Evolutionary conservation across 2,113 vertebrate genomes (phyloP).

Genomic region (Platichthys stellatus): DNA sequence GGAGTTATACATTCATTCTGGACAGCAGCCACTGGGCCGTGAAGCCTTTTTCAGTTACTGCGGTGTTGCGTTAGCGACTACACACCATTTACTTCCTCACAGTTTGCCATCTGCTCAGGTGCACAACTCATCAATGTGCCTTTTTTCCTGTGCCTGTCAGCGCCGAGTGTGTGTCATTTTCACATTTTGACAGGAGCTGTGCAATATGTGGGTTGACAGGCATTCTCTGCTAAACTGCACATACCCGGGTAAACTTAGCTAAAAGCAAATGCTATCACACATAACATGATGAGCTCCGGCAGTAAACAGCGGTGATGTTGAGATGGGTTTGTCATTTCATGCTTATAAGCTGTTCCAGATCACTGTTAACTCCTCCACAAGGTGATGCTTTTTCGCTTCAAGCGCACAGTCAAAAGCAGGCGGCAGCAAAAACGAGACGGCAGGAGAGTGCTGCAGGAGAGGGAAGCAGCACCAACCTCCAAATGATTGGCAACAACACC

Average conservation of each 20-base stretch:
- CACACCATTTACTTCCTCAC: slow-evolving; percentile 36
- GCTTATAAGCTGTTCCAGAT: slow-evolving; percentile 39
- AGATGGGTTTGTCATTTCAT: slow-evolving; percentile 24
- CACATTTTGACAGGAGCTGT: slow-evolving; percentile 11
- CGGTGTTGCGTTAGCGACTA: slow-evolving; percentile 30
- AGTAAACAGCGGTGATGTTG: slow-evolving; percentile 27
- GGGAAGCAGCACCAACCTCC: slow-evolving; percentile 24
- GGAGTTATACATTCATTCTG: slow-evolving; percentile 38
- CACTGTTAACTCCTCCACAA: slow-evolving; percentile 22
- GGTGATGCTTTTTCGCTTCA: slow-evolving; percentile 20
- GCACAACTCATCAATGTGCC: slow-evolving; percentile 14
- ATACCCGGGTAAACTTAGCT: neutral
- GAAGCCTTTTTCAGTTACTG: slow-evolving; percentile 46
- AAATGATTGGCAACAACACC: slow-evolving; percentile 43
- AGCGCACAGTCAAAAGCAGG: slow-evolving; percentile 28
- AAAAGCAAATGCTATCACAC: slow-evolving; percentile 15
- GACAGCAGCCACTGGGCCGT: slow-evolving; percentile 31
- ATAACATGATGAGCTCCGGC: slow-evolving; percentile 27
- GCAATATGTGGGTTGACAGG: slow-evolving; percentile 12
- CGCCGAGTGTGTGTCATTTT: slow-evolving; percentile 13
- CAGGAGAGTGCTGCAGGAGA: slow-evolving; percentile 32
- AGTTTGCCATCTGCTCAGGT: slow-evolving; percentile 29
- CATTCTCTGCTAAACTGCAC: slow-evolving; percentile 6
- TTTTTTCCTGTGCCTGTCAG: neutral
- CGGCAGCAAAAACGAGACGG: slow-evolving; percentile 47